These are phyloP conservation scores for Ophion ventricosus DNA, from an alignment of 2,888 invertebrate species.

Conservation along the genomic window DNA sequence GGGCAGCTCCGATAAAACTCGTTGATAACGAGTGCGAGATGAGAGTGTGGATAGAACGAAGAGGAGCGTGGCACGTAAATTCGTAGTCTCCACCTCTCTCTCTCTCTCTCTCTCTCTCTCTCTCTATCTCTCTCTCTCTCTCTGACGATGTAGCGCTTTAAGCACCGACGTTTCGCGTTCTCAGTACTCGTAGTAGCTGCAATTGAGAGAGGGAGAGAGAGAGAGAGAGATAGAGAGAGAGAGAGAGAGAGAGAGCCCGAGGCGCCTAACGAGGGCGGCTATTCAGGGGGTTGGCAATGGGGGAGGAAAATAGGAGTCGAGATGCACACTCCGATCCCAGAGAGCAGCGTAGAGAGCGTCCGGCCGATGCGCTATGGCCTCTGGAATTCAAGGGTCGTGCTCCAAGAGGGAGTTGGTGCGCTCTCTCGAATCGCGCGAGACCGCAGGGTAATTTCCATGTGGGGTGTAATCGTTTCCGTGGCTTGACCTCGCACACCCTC, in stretches of 20 bases:
- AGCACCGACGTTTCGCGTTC: conserved; percentile 49
- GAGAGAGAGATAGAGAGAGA: conserved; percentile 5
- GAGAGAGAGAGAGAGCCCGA: neutral
- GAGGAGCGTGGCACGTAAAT: conserved; percentile 58
- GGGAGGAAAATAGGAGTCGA: conserved; percentile 31
- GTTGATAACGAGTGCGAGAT: conserved; percentile 64
- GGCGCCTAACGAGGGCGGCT: conserved; percentile 19
- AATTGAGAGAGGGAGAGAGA: conserved; percentile 58
- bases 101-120: conserved; percentile 1
- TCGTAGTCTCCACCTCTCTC: conserved; percentile 43
- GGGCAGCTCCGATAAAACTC: conserved; percentile 57
- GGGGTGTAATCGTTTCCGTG: conserved; percentile 66
- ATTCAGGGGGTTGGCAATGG: neutral
- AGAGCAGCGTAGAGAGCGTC: conserved; percentile 46
- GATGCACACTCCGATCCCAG: conserved; percentile 50
- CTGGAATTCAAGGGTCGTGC: conserved; percentile 65
- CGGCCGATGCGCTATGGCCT: conserved; percentile 46
- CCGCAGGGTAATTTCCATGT: conserved; percentile 67
- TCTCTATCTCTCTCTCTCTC: neutral
- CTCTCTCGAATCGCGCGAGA: conserved; percentile 63
- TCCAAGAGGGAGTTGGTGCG: conserved; percentile 55
- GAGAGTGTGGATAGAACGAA: conserved; percentile 60
- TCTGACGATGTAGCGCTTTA: conserved; percentile 47
- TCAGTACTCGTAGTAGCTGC: conserved; percentile 52
- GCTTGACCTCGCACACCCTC: conserved; percentile 64